These are phyloP conservation scores for Dryadula phaetusa DNA, from an alignment of 2,888 invertebrate species.

Conservation along the genomic window DNA sequence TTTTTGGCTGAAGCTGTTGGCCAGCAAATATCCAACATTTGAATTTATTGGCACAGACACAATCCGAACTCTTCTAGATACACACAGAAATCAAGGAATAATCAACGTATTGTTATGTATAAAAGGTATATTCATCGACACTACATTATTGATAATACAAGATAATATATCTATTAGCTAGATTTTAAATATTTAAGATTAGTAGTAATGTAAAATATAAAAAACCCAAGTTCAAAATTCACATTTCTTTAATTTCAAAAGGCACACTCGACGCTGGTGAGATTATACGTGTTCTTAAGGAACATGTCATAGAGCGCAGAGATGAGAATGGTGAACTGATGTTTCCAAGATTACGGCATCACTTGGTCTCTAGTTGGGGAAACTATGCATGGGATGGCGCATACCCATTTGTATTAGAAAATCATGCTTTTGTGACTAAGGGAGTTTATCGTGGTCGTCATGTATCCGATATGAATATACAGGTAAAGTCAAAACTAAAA, in stretches of 20 bases:
- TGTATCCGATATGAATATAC: slow-evolving; percentile 89
- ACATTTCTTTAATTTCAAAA: slow-evolving; percentile 48
- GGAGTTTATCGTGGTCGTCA: slow-evolving; percentile 87
- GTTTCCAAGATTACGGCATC: slow-evolving; percentile 87
- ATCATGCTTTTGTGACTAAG: slow-evolving; percentile 87
- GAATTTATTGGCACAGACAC: slow-evolving; percentile 86
- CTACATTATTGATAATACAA: background rate
- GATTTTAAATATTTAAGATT: too few relatives aligned
- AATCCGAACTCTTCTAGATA: slow-evolving; percentile 88
- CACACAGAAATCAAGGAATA: slow-evolving; percentile 89
- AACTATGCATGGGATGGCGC: slow-evolving; percentile 90
- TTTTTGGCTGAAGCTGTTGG: slow-evolving; percentile 83
- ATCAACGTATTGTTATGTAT: slow-evolving; percentile 88
- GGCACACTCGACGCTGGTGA: slow-evolving; percentile 81
- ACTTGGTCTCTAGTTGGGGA: slow-evolving; percentile 89
- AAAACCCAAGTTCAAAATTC: too few relatives aligned
- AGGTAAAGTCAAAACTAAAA: slow-evolving; percentile 76
- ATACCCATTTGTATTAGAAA: slow-evolving; percentile 86
- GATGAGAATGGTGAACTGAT: slow-evolving; percentile 84
- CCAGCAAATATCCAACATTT: slow-evolving; percentile 84
- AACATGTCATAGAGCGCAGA: slow-evolving; percentile 80
- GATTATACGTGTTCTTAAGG: slow-evolving; percentile 75
- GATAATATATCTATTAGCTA: too few relatives aligned
- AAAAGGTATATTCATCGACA: slow-evolving; percentile 71
- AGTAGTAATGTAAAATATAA: too few relatives aligned